A percentile compares a stretch with the other conserved stretches of the same genome.
These are phyloP conservation scores for Beroe ovata DNA, from an alignment of 37 sponge, comb jelly and placozoan species.

Conservation along the genomic window DNA sequence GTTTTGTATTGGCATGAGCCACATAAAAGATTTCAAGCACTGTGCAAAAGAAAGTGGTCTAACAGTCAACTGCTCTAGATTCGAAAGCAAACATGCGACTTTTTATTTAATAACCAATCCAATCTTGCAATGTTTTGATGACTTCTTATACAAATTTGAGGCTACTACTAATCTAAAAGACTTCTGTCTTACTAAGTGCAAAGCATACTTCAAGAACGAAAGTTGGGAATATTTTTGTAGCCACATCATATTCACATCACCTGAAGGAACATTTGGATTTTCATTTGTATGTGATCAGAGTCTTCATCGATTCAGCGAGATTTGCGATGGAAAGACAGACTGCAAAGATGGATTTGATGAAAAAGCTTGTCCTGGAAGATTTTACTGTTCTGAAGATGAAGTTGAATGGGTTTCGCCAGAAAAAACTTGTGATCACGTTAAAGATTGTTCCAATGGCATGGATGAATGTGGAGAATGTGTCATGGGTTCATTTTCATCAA, in stretches of 20 bases:
- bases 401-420: neutral
- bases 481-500: neutral
- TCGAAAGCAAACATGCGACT: no score
- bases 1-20: neutral
- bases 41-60: no score
- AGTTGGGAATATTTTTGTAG: neutral
- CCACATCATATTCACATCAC: neutral
- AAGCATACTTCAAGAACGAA: neutral
- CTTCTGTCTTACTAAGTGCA: neutral
- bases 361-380: neutral
- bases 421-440: neutral
- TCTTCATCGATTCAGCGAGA: neutral
- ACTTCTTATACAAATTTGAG: no score
- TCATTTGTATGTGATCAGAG: neutral
- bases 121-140: no score
- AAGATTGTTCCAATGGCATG: neutral
- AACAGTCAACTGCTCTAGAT: no score
- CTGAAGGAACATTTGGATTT: neutral
- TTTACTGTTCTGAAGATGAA: neutral
- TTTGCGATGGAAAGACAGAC: neutral
- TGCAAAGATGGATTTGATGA: neutral
- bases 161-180: no score
- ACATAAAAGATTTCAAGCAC: neutral
- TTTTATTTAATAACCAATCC: no score
- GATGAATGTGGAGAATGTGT: neutral